Evolutionary conservation across 2,888 invertebrate species (phyloP).

Genomic region (Drosophila borborema): DNA sequence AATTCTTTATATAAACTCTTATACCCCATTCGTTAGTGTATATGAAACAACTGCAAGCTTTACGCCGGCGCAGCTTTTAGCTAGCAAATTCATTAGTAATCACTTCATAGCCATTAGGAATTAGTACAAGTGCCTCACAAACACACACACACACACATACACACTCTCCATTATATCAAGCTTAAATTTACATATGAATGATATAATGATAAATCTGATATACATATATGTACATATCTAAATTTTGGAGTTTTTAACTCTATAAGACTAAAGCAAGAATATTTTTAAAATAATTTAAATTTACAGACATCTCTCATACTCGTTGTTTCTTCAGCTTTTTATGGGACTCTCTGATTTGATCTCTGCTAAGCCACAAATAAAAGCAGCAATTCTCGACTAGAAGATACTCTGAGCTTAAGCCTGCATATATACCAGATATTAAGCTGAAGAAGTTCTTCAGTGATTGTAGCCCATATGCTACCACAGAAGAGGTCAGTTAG

Average conservation of each 20-base stretch:
- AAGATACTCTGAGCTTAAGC: background rate
- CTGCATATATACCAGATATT: background rate
- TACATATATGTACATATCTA: background rate
- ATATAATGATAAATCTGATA: background rate
- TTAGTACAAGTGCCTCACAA: conserved; percentile 72
- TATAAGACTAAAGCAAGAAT: background rate
- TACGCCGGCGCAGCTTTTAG: conserved; percentile 53
- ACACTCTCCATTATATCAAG: background rate
- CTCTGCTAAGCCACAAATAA: background rate
- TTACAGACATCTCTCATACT: background rate
- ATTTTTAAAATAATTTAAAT: too few species aligned
- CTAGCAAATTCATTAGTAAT: conserved; percentile 73
- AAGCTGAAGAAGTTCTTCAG: background rate
- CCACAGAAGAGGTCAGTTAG: too few species aligned
- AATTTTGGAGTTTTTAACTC: background rate
- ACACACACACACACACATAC: conserved; percentile 1
- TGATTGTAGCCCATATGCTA: too few species aligned
- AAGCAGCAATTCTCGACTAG: background rate
- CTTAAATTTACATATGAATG: background rate
- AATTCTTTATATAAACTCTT: background rate
- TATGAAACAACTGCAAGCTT: conserved; percentile 20
- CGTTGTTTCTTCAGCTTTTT: background rate
- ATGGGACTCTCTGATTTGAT: background rate
- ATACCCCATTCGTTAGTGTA: conserved; percentile 5
- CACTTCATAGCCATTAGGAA: conserved; percentile 77